Evolutionary conservation across 2,888 invertebrate genomes (phyloP).

Genomic region (Pterostichus madidus): DNA sequence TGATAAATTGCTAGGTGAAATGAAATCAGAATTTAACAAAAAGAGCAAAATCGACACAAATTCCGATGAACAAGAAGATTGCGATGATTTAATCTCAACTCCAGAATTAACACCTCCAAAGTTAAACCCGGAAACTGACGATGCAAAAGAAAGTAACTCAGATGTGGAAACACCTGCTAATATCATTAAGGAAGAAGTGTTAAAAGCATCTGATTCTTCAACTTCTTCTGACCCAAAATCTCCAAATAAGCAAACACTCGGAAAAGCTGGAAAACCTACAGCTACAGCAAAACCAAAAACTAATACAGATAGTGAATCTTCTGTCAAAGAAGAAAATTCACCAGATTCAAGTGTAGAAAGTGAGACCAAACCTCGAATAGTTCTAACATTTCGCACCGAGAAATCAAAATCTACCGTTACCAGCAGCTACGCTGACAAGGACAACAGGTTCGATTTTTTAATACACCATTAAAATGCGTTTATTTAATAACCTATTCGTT

Average conservation of each 20-base stretch:
- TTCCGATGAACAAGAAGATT: constrained; percentile 13
- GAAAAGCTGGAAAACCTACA: constrained; percentile 21
- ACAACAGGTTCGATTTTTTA: constrained; percentile 41
- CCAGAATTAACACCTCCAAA: constrained; percentile 47
- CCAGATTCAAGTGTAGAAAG: constrained; percentile 47
- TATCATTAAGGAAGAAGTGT: background rate
- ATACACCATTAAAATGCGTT: background rate
- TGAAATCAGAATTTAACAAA: constrained; percentile 75
- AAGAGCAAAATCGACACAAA: constrained; percentile 61
- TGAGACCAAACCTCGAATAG: constrained; percentile 80
- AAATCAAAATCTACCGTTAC: constrained; percentile 75
- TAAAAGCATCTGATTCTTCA: constrained; percentile 21
- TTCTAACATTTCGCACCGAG: constrained; percentile 82
- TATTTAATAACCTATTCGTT: constrained; percentile 31
- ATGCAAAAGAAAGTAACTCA: constrained; percentile 11
- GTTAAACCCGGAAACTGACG: constrained; percentile 40
- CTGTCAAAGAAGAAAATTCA: constrained; percentile 46
- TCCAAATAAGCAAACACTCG: background rate
- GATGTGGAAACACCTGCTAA: constrained; percentile 28
- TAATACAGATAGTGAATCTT: constrained; percentile 32
- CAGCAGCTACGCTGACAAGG: constrained; percentile 48
- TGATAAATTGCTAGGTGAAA: constrained; percentile 74
- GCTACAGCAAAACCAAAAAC: background rate
- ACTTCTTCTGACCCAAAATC: constrained; percentile 39
- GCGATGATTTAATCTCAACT: background rate